Percentiles rank a stretch among this genome's conserved stretches.
phyloP scores from a whole-genome alignment of 2,113 vertebrate genomes.

The Corynorhinus townsendii region DNA sequence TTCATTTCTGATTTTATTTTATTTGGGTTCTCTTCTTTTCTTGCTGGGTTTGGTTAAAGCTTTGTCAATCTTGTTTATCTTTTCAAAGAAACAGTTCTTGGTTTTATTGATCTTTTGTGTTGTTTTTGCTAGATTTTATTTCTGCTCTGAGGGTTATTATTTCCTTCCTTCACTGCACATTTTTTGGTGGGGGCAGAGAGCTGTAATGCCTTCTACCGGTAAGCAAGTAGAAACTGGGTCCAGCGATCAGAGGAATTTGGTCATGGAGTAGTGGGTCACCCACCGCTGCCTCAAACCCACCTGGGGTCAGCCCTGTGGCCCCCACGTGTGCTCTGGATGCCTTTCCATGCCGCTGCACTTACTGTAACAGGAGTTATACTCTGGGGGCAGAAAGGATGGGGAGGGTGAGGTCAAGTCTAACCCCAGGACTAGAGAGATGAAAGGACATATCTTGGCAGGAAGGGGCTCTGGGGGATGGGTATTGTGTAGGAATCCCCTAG shows the following conservation, averaged over 20 bases:
- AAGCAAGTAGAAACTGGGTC: neutral
- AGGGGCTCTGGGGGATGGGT: neutral
- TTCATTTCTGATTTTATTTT: neutral
- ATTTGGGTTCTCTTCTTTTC: neutral
- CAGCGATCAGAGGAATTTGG: neutral
- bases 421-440: accelerated
- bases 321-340: accelerated
- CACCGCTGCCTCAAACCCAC: neutral
- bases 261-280: neutral
- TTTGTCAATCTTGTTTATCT: neutral
- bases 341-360: neutral
- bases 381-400: no score
- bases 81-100: neutral
- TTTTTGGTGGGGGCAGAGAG: neutral
- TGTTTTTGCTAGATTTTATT: neutral
- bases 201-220: neutral
- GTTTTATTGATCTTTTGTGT: no score
- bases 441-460: neutral
- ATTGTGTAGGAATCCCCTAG: neutral
- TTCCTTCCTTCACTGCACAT: neutral
- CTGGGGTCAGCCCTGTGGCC: neutral
- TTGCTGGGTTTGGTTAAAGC: neutral
- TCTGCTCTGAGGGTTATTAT: neutral
- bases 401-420: neutral
- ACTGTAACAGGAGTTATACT: neutral